These are phyloP conservation scores for Drosophila lacicola DNA, from an alignment of 2,888 invertebrate genomes.

Conservation along the genomic window DNA sequence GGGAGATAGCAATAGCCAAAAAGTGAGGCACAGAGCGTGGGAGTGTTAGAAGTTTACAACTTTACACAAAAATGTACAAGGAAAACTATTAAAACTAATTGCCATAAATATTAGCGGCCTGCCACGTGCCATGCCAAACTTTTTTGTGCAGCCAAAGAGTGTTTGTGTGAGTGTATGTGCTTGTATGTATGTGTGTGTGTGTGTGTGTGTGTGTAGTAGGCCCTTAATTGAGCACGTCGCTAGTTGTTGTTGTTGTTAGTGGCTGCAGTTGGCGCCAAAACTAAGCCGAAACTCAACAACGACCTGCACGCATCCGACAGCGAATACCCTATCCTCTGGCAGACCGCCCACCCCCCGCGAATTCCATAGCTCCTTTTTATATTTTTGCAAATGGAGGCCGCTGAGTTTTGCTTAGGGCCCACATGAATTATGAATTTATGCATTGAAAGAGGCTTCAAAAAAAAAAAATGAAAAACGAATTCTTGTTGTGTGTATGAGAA, in stretches of 20 bases:
- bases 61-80: slow-evolving; percentile 67
- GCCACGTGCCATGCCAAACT: slow-evolving; percentile 65
- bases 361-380: slow-evolving; percentile 29
- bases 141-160: slow-evolving; percentile 29
- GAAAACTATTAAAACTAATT: slow-evolving; percentile 78
- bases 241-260: slow-evolving; percentile 23
- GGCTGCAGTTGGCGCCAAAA: slow-evolving; percentile 47
- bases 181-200: slow-evolving; percentile 10
- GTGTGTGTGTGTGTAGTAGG: slow-evolving; percentile 17
- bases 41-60: slow-evolving; percentile 54
- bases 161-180: slow-evolving; percentile 14
- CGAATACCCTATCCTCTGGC: background rate
- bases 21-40: slow-evolving; percentile 1
- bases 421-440: slow-evolving; percentile 80
- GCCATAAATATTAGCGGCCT: slow-evolving; percentile 76
- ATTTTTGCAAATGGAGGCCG: slow-evolving; percentile 48
- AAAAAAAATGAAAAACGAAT: slow-evolving; percentile 23
- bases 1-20: background rate
- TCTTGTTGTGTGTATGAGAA: slow-evolving; percentile 35
- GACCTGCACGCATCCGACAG: slow-evolving; percentile 19
- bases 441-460: slow-evolving; percentile 66
- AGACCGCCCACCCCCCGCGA: background rate
- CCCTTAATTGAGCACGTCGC: slow-evolving; percentile 75
- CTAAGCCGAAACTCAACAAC: slow-evolving; percentile 47
- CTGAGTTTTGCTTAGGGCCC: slow-evolving; percentile 48